Conservation (phyloP, 2,113 vertebrate genomes). For the Tauraco erythrolophus region DNA sequence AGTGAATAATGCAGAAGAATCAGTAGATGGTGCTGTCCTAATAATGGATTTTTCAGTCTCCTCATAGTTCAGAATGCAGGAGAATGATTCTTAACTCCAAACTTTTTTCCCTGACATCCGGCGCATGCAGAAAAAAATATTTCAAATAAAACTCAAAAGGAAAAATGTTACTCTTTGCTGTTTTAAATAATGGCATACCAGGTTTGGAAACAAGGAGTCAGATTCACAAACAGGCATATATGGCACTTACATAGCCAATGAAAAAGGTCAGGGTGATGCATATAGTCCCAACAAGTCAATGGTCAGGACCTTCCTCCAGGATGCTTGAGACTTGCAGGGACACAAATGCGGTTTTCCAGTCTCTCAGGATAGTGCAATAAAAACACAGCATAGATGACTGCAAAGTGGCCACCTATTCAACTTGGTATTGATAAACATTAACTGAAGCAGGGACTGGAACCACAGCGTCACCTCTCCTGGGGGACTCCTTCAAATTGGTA, state of each 20-base stretch:
- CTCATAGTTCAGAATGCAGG: not conserved
- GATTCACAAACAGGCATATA: not conserved
- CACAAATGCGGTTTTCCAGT: not conserved
- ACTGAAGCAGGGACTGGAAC: not conserved
- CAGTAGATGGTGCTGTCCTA: constrained; percentile 61
- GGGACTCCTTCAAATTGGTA: not conserved
- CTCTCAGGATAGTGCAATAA: not conserved
- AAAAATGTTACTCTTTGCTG: not conserved
- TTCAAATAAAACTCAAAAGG: not conserved
- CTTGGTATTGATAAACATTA: not conserved
- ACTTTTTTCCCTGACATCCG: not conserved
- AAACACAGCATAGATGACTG: not conserved
- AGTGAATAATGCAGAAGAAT: not conserved
- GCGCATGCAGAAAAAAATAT: not conserved
- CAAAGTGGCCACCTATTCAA: not conserved
- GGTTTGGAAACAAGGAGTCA: not conserved
- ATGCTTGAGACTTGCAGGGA: not conserved
- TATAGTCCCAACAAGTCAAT: fast-evolving
- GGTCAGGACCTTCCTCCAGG: not conserved
- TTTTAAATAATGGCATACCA: not conserved
- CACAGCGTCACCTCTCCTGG: not conserved
- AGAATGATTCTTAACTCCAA: not conserved
- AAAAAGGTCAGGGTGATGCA: not conserved
- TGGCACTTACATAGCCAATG: not conserved
- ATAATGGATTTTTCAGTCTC: constrained; percentile 31